Evolutionary conservation across 1,140 invertebrate genomes (phyloP).

Genomic region (Ectropis grisescens): DNA sequence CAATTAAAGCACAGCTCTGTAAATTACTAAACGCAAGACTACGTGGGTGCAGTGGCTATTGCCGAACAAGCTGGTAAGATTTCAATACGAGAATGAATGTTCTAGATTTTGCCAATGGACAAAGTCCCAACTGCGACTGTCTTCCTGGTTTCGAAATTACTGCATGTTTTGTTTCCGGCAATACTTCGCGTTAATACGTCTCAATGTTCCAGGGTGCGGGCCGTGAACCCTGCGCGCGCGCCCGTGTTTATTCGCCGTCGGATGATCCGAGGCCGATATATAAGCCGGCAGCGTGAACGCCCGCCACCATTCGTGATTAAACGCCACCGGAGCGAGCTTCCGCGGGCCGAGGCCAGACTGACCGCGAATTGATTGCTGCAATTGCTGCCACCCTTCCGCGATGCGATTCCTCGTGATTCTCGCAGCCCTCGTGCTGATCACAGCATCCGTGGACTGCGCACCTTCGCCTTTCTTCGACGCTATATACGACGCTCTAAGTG

Average conservation of each 20-base stretch:
- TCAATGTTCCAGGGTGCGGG: conserved; percentile 52
- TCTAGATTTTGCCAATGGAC: conserved; percentile 1
- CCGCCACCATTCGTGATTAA: conserved; percentile 60
- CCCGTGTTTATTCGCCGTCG: conserved; percentile 41
- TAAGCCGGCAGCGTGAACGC: conserved; percentile 43
- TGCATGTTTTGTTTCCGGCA: conserved; percentile 20
- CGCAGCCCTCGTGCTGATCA: conserved; percentile 20
- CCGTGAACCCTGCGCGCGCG: conserved; percentile 54
- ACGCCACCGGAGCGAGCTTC: conserved; percentile 48
- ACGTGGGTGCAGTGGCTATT: not conserved
- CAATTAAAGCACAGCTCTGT: no score
- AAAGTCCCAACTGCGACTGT: conserved; percentile 3
- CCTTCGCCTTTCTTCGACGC: conserved; percentile 55
- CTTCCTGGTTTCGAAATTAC: conserved; percentile 21
- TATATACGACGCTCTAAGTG: conserved; percentile 55
- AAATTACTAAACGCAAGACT: not conserved
- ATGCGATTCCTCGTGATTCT: conserved; percentile 35
- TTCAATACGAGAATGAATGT: not conserved
- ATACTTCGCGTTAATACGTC: conserved; percentile 23
- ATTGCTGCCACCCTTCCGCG: conserved; percentile 55
- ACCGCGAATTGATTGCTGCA: conserved; percentile 55
- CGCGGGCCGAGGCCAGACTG: conserved; percentile 48
- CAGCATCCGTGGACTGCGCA: conserved; percentile 27
- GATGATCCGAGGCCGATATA: conserved; percentile 65
- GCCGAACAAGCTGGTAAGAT: not conserved